A percentile compares a stretch with the other conserved stretches of the same genome.
phyloP scores from a whole-genome alignment of 2,113 vertebrate species.

The Menidia beryllina region DNA sequence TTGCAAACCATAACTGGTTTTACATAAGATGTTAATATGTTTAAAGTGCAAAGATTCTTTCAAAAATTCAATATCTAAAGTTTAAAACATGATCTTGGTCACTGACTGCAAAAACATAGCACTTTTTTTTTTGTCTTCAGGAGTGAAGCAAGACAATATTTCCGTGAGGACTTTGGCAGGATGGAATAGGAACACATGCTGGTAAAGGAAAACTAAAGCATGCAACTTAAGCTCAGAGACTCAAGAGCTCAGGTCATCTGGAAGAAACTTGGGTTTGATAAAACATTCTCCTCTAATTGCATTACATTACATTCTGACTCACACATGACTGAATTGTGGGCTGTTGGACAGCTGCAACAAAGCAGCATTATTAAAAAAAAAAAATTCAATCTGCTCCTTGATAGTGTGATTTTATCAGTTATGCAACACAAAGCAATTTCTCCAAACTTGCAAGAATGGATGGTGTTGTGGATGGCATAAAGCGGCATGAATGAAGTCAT shows the following conservation, averaged over 20 bases:
- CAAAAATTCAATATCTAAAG: not conserved
- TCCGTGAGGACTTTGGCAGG: too few species aligned
- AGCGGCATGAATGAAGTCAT: too few species aligned
- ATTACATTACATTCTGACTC: not conserved
- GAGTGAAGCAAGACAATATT: not conserved
- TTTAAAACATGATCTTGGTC: not conserved
- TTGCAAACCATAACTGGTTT: too few species aligned
- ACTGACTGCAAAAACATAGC: not conserved
- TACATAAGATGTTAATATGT: too few species aligned
- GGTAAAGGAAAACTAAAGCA: not conserved
- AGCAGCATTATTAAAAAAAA: too few species aligned
- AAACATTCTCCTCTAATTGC: not conserved
- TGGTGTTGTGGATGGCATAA: too few species aligned
- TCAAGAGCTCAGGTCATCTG: too few species aligned
- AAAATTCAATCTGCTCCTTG: too few species aligned
- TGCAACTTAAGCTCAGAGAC: not conserved
- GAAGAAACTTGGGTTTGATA: not conserved
- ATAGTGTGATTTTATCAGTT: too few species aligned
- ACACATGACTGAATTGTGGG: not conserved
- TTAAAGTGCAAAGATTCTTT: too few species aligned
- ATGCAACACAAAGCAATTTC: too few species aligned
- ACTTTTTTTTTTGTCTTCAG: not conserved
- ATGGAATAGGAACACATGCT: not conserved
- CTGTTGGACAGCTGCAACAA: not conserved
- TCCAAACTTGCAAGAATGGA: too few species aligned